A percentile compares a stretch with the other conserved stretches of the same genome.
Evolutionary conservation across 2,888 invertebrate species (phyloP).

Genomic region (Sesia bembeciformis): DNA sequence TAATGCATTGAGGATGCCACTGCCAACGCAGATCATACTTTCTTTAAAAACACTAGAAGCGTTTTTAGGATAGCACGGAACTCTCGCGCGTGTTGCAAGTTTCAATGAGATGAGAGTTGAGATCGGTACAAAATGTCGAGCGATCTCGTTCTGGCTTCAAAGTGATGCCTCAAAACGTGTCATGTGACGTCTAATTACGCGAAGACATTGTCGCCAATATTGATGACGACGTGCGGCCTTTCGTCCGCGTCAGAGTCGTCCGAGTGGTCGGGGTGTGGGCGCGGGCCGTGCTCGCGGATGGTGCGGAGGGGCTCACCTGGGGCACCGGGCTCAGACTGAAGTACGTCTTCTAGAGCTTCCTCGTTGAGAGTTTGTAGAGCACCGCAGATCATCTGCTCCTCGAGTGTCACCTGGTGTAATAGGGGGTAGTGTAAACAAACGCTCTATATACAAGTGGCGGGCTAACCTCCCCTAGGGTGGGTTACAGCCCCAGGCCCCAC

Average conservation of each 20-base stretch:
- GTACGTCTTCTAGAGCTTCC: slow-evolving; percentile 93
- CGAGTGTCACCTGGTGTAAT: slow-evolving; percentile 84
- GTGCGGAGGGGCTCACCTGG: slow-evolving; percentile 67
- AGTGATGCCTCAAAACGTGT: slow-evolving; percentile 12
- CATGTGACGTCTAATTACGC: neutral
- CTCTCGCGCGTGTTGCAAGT: too few relatives aligned
- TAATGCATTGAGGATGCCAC: too few relatives aligned
- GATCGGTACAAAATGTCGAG: too few relatives aligned
- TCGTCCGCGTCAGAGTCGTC: slow-evolving; percentile 1
- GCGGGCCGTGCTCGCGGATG: slow-evolving; percentile 38
- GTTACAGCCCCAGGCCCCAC: too few relatives aligned
- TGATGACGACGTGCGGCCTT: neutral
- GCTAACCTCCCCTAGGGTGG: too few relatives aligned
- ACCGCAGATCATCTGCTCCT: slow-evolving; percentile 96
- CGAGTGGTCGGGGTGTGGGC: slow-evolving; percentile 10
- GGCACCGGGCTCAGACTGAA: slow-evolving; percentile 79
- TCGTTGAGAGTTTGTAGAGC: slow-evolving; percentile 93
- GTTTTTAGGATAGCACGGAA: too few relatives aligned
- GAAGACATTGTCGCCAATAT: neutral
- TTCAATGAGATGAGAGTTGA: too few relatives aligned
- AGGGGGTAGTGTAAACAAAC: too few relatives aligned
- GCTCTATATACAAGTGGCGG: too few relatives aligned
- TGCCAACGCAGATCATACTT: too few relatives aligned
- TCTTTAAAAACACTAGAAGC: too few relatives aligned
- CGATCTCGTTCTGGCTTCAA: neutral